Base-by-base conservation (phyloP, 1,140 invertebrate genomes). In the Drosophila auraria region DNA sequence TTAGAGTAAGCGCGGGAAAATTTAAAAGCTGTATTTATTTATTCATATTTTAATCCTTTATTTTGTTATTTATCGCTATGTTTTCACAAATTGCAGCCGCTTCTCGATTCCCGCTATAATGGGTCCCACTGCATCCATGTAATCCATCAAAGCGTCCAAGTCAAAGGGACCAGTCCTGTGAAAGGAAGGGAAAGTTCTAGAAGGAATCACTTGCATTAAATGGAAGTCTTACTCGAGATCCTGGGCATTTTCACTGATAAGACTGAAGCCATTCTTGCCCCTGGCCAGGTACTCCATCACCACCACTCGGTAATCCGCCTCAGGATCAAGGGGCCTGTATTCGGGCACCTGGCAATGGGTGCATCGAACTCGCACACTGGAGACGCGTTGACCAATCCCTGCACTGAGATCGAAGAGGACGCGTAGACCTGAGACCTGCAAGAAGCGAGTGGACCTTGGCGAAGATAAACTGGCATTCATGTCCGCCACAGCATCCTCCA, bases 251-350 rank as follows among this genome's bases (percentile, higher is more conserved):
- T 83, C 66, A 15, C 63, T 87, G 25, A 93, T 91, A 30, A 94
- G 92, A 47, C 91, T 82, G 75, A 93, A 94, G 0, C 95, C 95
- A 73, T 97, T 96, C 20, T 96, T 96, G 14, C 96, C 96, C 6
- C 93, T 92, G 1, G 95, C 94, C 30, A 97, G 87, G 83, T 95
- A 97, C 42, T 94, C 94, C 68, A 94, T 93, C 53, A 95, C 93
- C 5, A 95, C 93, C 0, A 97, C 87, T n/a, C 94, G 94, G 93
- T 97, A 97, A 63, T 93, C 93, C 56, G 92, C 74, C 14, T 94
- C 78, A 5, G 78, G 15, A 44, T 94, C 89, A 8, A 96, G 66
- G 0, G 94, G 83, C 56, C 93, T 91, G 82, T 95, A 97, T 1
- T 76, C 80, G 2, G 96, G 96, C n/a, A 96, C 93, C 6, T 93